These are phyloP conservation scores for Lanius collurio DNA, from an alignment of 2,113 vertebrate species.

Conservation along the genomic window DNA sequence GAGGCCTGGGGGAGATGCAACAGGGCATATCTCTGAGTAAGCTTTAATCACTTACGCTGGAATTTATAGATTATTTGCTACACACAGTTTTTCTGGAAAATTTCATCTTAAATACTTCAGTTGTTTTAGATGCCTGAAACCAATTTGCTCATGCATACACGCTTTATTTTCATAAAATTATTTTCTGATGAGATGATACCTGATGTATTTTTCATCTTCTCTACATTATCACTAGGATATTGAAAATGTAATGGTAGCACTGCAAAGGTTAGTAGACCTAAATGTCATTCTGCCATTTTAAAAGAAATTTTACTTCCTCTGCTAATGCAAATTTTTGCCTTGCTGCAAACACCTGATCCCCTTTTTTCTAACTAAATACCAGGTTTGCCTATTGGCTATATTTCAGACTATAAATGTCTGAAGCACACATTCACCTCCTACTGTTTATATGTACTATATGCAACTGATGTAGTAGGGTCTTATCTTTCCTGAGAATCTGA, in stretches of 20 bases:
- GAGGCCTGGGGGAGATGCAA: background rate
- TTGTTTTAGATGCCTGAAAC: background rate
- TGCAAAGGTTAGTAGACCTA: background rate
- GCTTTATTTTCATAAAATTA: background rate
- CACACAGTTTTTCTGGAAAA: background rate
- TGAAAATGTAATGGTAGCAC: background rate
- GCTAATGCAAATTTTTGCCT: background rate
- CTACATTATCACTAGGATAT: background rate
- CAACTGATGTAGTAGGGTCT: background rate
- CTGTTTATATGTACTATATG: background rate
- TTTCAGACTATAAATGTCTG: background rate
- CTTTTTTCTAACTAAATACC: background rate
- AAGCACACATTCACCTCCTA: background rate
- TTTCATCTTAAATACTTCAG: background rate
- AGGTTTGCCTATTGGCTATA: background rate
- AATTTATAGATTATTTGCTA: background rate
- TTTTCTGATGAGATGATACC: background rate
- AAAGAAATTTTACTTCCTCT: background rate
- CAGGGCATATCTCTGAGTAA: background rate
- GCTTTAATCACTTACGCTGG: accelerated
- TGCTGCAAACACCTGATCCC: background rate
- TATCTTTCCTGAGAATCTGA: background rate
- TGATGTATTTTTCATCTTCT: background rate
- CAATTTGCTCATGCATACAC: background rate
- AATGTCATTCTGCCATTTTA: slow-evolving; percentile 18